Evolutionary conservation across 2,888 invertebrate species (phyloP), one percentile per base, ranked within the genome.

Genomic region (Merodon equestris): DNA sequence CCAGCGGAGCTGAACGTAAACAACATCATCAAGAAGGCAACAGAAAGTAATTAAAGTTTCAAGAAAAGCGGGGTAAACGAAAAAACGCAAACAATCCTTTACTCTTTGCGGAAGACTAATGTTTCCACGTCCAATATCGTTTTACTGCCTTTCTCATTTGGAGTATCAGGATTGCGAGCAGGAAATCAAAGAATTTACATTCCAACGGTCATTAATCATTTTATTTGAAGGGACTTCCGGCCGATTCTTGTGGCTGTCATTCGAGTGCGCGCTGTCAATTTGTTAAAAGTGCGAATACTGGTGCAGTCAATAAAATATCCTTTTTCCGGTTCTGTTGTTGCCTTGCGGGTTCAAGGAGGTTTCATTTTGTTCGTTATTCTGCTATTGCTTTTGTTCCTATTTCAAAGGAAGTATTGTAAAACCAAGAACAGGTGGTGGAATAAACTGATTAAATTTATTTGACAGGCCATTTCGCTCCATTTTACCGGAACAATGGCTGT

Each of bases 31-130:
- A 73, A 40, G 63, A 63, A 79, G 72, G 73, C 77, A 63, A 27
- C 68, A 38, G 38, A 73, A 79, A 79, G 73, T 79, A 79, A 79
- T 79, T 79, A 73, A 73, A 79, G 77, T 79, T 79, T 73, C 40
- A 57, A 19, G 38, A 63, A 19, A 58, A 17, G n/a, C n/a, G n/a
- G n/a, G n/a, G n/a, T n/a, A n/a, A n/a, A n/a, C n/a, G 9, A 60
- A 60, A 38, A 36, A 45, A 36, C 51, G 19, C 12, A 42, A 40
- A 63, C 58, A 38, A 45, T 53, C 53, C 61, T 47, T 47, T 40
- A 10, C 40, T 48, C 40, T 44, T 34, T 58, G 54, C 27, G 18
- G 10, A 14, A 3, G 3, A 9, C 10, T 40, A 27, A 27, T 27
- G 27, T 27, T 27, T 27, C 27, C 7, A 27, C 27, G 27, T 2